Conservation (phyloP, 2,888 invertebrate species). For the Venustoraphidia nigricollis region DNA sequence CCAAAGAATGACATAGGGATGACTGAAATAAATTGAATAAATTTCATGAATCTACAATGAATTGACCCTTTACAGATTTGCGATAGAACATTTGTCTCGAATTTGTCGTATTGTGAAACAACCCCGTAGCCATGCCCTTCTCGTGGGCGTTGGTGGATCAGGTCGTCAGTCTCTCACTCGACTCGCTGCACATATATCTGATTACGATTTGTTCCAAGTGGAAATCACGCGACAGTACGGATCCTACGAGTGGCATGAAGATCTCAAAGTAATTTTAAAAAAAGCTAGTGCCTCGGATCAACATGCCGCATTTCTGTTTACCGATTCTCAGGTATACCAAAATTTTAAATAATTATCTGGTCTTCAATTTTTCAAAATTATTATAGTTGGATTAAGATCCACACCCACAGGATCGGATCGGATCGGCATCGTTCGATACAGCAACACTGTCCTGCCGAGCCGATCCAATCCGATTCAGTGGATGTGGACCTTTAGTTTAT, state of each 20-base stretch:
- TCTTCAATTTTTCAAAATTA: background rate
- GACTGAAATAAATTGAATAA: no score
- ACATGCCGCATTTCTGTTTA: constrained; percentile 79
- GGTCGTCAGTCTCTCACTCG: constrained; percentile 84
- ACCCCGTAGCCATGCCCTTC: constrained; percentile 76
- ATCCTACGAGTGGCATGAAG: constrained; percentile 78
- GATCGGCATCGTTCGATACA: no score
- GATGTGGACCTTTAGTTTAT: no score
- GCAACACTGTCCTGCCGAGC: no score
- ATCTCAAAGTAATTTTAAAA: constrained; percentile 64
- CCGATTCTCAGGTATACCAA: constrained; percentile 62
- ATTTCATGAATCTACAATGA: background rate
- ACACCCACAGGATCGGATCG: no score
- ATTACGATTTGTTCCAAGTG: constrained; percentile 83
- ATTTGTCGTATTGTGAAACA: constrained; percentile 83
- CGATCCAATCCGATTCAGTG: no score
- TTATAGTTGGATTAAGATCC: background rate
- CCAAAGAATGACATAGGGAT: no score
- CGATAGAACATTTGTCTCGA: constrained; percentile 84
- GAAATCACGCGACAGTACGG: constrained; percentile 83
- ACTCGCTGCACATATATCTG: constrained; percentile 83
- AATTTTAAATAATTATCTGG: constrained; percentile 4
- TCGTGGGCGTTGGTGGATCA: constrained; percentile 87
- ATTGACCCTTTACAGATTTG: constrained; percentile 46
- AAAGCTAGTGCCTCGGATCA: constrained; percentile 73